Evolutionary conservation across 2,888 invertebrate genomes (phyloP), one percentile per base, ranked within the genome.

Genomic region (Lissocephala sabroskyi): DNA sequence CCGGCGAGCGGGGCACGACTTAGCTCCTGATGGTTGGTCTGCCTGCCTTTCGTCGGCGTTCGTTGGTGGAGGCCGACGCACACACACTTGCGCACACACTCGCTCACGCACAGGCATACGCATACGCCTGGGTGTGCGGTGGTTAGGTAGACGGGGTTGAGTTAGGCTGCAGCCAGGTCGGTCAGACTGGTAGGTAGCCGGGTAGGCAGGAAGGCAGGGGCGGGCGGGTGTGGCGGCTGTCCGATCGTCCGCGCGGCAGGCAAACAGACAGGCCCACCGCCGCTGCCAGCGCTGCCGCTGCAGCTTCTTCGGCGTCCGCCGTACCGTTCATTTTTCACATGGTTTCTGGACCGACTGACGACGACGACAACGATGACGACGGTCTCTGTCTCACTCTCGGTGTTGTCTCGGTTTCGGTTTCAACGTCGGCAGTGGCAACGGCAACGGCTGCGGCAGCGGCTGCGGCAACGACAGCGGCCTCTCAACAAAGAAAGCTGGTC

Each of bases 401-500:
- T 18, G 56, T 19, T 16, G 51, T 53, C 32, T 57, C 44, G 36
- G 48, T 52, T 44, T 57, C 53, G 46, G 49, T 49, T 44, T 47
- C 47, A 29, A 19, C 19, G 28, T 35, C 35, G 14, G 13, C 33
- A 33, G 13, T 33, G 5, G 13, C 33, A 30, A 18, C 43, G 6
- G 36, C 49, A 44, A 45, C 46, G 40, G 28, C 47, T 46, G 45
- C 43, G 45, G 46, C 45, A 23, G 14, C 39, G 16, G 40, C 5
- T n/a, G 42, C 41, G 10, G 19, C 32, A 14, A 19, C 30, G 13
- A 36, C 49, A 16, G 46, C 45, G 47, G 44, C 59, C 65, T 76
- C 79, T 79, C 79, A 79, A 66, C 78, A 74, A 80, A 80, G 79
- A 80, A 80, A 80, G 78, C 79, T 80, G 77, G 78, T 75, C 73